Evolutionary conservation across 2,888 invertebrate genomes (phyloP).

Genomic region (Eustalomyia histrio): DNA sequence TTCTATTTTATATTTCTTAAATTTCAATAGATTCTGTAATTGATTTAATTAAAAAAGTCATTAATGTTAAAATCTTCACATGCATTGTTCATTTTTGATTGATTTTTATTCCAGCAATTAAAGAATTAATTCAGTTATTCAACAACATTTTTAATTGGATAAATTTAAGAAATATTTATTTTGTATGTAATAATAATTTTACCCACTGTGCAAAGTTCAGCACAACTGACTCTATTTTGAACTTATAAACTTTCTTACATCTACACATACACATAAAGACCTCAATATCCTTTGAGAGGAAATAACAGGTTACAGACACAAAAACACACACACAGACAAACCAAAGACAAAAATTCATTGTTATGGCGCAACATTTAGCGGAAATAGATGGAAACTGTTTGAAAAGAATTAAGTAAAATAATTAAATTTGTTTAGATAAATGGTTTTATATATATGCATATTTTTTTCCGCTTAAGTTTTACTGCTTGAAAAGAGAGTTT

Average conservation of each 20-base stretch:
- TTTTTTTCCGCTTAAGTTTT: neutral
- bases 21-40: too few species aligned
- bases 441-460: neutral
- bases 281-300: slow-evolving; percentile 58
- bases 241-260: neutral
- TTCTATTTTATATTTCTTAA: too few species aligned
- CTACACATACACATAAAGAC: slow-evolving; percentile 29
- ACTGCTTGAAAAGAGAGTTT: neutral
- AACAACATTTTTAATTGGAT: too few species aligned
- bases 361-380: slow-evolving; percentile 31
- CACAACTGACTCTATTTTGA: too few species aligned
- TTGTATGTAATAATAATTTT: too few species aligned
- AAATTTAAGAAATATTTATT: too few species aligned
- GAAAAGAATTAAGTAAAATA: slow-evolving; percentile 17
- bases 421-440: neutral
- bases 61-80: too few species aligned
- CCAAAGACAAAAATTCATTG: slow-evolving; percentile 1
- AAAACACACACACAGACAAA: slow-evolving; percentile 9
- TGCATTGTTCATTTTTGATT: too few species aligned
- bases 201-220: too few species aligned
- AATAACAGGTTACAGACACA: slow-evolving; percentile 45
- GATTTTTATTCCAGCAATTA: too few species aligned
- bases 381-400: slow-evolving; percentile 38
- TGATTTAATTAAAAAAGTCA: too few species aligned
- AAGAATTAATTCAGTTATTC: too few species aligned